These are phyloP conservation scores for Protonemura montana DNA, from an alignment of 2,888 invertebrate species.

Conservation along the genomic window DNA sequence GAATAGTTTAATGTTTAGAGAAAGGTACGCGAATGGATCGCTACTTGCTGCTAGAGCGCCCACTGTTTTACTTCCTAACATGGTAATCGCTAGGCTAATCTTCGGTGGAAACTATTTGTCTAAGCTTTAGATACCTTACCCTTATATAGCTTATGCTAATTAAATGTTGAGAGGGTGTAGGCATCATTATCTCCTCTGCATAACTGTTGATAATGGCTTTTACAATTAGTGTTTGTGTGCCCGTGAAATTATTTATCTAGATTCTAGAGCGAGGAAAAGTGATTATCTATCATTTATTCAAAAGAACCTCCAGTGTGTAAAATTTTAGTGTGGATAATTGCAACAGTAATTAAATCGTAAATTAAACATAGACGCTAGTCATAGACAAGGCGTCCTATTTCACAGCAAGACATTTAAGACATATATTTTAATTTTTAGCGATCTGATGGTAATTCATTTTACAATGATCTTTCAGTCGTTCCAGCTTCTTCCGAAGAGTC, in stretches of 20 bases:
- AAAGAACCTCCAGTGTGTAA: not conserved
- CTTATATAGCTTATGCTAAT: not conserved
- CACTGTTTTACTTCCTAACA: constrained; percentile 21
- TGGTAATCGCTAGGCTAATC: not conserved
- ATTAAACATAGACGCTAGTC: not conserved
- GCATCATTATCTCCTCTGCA: not conserved
- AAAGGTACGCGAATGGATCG: not conserved
- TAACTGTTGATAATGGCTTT: not conserved
- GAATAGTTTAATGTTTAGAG: constrained; percentile 18
- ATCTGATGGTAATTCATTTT: not conserved
- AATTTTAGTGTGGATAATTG: not conserved
- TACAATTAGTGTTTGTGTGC: not conserved
- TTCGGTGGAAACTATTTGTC: not conserved
- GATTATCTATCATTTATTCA: not conserved
- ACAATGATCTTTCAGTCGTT: not conserved
- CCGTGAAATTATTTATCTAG: not conserved
- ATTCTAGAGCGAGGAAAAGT: not conserved
- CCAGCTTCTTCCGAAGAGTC: not conserved
- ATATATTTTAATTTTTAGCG: not conserved
- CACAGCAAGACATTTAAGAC: not conserved
- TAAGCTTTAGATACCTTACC: not conserved
- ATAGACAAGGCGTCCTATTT: not conserved
- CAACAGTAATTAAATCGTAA: not conserved
- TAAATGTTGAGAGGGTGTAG: not conserved
- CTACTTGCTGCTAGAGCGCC: constrained; percentile 18